Evolutionary conservation across 2,888 invertebrate genomes (phyloP).

Genomic region (Pseudolycoriella hygida): DNA sequence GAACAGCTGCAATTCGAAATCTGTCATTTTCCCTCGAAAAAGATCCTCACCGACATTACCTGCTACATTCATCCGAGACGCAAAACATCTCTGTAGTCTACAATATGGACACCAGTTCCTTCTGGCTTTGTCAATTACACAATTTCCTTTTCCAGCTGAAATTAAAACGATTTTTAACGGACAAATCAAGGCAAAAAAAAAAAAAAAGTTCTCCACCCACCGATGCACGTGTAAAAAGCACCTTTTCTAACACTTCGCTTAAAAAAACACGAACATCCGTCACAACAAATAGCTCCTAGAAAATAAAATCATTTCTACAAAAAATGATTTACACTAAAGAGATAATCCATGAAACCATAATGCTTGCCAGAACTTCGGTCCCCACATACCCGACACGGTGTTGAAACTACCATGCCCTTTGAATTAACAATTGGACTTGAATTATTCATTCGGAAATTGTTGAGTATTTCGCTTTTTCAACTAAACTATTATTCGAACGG

Average conservation of each 20-base stretch:
- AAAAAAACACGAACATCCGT: conserved; percentile 82
- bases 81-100: conserved; percentile 57
- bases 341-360: conserved; percentile 31
- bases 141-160: conserved; percentile 50
- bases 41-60: no score
- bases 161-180: neutral
- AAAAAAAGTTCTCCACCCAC: conserved; percentile 32
- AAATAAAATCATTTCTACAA: no score
- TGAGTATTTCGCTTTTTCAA: neutral
- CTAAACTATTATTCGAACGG: neutral
- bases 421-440: no score
- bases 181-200: neutral
- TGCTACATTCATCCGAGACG: conserved; percentile 58
- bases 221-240: conserved; percentile 58
- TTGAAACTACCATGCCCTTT: neutral
- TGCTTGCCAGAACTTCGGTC: conserved; percentile 72
- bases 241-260: conserved; percentile 62
- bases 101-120: conserved; percentile 82
- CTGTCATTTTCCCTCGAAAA: neutral
- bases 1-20: conserved; percentile 42
- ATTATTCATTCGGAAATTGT: no score
- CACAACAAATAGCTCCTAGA: conserved; percentile 60
- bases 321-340: no score
- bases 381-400: conserved; percentile 58
- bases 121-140: conserved; percentile 61